Base-by-base conservation (phyloP, 1,140 invertebrate species). In the Drosophila teissieri region DNA sequence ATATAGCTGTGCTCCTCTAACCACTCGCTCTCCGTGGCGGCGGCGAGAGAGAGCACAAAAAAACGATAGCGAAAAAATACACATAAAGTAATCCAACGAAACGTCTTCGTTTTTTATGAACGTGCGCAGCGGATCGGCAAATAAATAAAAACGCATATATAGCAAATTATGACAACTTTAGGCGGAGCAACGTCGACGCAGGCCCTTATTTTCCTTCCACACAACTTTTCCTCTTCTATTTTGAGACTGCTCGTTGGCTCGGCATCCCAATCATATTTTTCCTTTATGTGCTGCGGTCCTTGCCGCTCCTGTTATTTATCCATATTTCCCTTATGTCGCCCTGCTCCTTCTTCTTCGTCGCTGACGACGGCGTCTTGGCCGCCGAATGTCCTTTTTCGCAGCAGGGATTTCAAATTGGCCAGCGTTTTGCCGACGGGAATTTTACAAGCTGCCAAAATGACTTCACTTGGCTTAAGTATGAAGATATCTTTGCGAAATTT, bases 161-260 rank as follows among this genome's bases (percentile, higher is more conserved):
- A 74, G 84, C 80, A 90, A 91, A 90, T 91, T 91, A 91, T 91
- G 90, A 91, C 90, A 91, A 88, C 80, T 81, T 85, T 88, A 91
- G 90, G 90, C 90, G 90, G 90, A 90, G 90, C 85, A 84, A 91
- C 61, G 40, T 46, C 52, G 52, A 56, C 74, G 56, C 48, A 60
- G 37, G 68, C 19, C 40, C 60, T 46, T 68, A 65, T 44, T 49
- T 57, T 39, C 37, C 63, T 73, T 56, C 7, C 4, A 7, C 17
- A 4, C 19, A n/a, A n/a, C 11, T 10, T 45, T 45, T 19, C 11
- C 4, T 45, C 17, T 11, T 17, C 4, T 19, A 62, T 70, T 27
- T 60, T 40, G 58, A 62, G 68, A 57, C 39, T 69, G 52, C 72
- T 72, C 67, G 67, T 88, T 83, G 67, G 67, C 81, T 65, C 44